Percentiles rank a stretch among this genome's conserved stretches.
Evolutionary conservation across 2,113 vertebrate species (phyloP).

Genomic region (Channa argus): DNA sequence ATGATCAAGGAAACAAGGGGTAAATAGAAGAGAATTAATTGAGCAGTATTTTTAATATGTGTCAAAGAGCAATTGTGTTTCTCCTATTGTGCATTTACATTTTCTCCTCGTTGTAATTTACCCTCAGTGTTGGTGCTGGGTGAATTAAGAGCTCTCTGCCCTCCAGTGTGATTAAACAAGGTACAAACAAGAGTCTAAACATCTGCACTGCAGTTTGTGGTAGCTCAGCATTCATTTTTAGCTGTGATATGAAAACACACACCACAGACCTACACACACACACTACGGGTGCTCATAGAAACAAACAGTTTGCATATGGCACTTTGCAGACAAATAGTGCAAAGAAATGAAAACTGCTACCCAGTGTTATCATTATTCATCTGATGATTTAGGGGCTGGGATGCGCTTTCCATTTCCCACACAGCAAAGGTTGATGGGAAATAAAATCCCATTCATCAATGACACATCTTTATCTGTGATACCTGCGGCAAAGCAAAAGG

Average conservation of each 20-base stretch:
- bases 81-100: neutral
- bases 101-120: neutral
- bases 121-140: neutral
- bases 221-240: slow-evolving; percentile 13
- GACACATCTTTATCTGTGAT: slow-evolving; percentile 81
- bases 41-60: neutral
- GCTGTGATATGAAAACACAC: neutral
- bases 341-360: slow-evolving; percentile 55
- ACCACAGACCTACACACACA: slow-evolving; percentile 1
- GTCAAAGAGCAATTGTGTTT: neutral
- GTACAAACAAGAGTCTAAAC: slow-evolving; percentile 15
- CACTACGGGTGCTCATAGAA: slow-evolving; percentile 31
- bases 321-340: slow-evolving; percentile 60
- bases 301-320: slow-evolving; percentile 53
- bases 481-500: slow-evolving; percentile 68
- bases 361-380: slow-evolving; percentile 77
- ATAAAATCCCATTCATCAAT: slow-evolving; percentile 84
- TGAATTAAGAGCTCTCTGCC: slow-evolving; percentile 9
- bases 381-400: slow-evolving; percentile 75
- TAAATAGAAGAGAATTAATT: neutral
- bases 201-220: slow-evolving; percentile 12
- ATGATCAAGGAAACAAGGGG: neutral
- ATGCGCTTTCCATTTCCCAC: slow-evolving; percentile 74
- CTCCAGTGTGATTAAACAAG: slow-evolving; percentile 30
- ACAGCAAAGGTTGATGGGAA: slow-evolving; percentile 80